These are phyloP conservation scores for Procapra przewalskii DNA, from an alignment of 2,113 vertebrate species.

Conservation along the genomic window DNA sequence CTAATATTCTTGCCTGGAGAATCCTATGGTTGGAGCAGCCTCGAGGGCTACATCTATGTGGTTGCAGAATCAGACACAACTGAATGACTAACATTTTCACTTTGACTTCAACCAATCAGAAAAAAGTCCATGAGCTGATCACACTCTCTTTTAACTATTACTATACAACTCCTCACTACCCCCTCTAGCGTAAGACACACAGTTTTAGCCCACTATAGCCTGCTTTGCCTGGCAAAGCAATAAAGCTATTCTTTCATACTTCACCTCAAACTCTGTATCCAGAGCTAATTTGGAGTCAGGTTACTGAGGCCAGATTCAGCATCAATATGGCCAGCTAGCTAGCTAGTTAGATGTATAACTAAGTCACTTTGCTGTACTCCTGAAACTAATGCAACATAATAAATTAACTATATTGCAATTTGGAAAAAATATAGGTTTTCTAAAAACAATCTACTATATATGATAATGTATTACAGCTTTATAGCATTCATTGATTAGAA, in stretches of 20 bases:
- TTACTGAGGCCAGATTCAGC: neutral
- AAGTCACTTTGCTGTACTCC: neutral
- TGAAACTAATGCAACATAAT: neutral
- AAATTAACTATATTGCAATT: neutral
- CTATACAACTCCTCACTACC: neutral
- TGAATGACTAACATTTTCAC: neutral
- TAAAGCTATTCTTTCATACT: neutral
- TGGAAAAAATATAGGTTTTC: neutral
- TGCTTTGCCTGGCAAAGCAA: neutral
- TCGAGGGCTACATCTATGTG: neutral
- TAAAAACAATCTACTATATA: neutral
- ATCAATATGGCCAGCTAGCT: neutral
- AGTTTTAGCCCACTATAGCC: neutral
- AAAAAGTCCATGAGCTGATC: neutral
- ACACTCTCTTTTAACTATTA: neutral
- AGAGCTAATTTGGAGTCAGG: neutral
- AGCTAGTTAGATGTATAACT: neutral
- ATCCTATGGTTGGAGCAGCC: neutral
- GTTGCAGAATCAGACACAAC: neutral
- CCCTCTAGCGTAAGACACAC: neutral
- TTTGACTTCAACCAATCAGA: neutral
- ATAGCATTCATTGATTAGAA: neutral
- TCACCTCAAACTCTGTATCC: neutral
- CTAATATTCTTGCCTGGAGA: neutral
- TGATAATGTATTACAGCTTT: neutral